Conservation (phyloP, 2,113 vertebrate genomes). For the Melanerpes formicivorus region DNA sequence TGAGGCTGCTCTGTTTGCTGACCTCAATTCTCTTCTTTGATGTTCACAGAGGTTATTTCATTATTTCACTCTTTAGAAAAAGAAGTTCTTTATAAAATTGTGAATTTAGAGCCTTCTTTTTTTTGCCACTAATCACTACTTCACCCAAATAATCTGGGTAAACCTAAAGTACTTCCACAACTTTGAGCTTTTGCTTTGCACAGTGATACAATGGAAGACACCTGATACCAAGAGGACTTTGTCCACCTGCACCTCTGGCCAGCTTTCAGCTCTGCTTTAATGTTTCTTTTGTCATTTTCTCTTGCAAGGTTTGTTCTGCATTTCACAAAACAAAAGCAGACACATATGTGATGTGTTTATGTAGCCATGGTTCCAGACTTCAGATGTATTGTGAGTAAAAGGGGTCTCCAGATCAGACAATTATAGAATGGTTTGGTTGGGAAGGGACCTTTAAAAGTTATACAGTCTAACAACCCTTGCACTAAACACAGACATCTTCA, state of each 20-base stretch:
- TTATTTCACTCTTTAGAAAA: neutral
- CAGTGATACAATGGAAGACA: neutral
- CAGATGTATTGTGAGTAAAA: neutral
- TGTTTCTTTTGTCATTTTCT: neutral
- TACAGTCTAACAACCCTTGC: too few species aligned
- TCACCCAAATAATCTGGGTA: neutral
- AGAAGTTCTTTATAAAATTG: neutral
- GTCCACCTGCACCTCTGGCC: neutral
- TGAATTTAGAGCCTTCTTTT: neutral
- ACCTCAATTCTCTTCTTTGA: neutral
- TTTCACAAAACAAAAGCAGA: neutral
- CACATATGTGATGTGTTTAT: fast-evolving
- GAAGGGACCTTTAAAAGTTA: too few species aligned
- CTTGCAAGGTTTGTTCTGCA: neutral
- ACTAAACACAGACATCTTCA: too few species aligned
- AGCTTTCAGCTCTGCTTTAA: neutral
- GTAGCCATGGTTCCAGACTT: neutral
- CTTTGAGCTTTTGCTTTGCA: neutral
- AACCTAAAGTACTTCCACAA: neutral
- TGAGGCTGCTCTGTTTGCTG: neutral
- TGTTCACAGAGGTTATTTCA: neutral
- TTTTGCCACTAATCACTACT: neutral
- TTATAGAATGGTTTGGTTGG: too few species aligned
- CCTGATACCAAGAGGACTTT: neutral
- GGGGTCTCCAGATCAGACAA: neutral